Conservation (phyloP, 2,888 invertebrate genomes). For the Mythimna loreyi region DNA sequence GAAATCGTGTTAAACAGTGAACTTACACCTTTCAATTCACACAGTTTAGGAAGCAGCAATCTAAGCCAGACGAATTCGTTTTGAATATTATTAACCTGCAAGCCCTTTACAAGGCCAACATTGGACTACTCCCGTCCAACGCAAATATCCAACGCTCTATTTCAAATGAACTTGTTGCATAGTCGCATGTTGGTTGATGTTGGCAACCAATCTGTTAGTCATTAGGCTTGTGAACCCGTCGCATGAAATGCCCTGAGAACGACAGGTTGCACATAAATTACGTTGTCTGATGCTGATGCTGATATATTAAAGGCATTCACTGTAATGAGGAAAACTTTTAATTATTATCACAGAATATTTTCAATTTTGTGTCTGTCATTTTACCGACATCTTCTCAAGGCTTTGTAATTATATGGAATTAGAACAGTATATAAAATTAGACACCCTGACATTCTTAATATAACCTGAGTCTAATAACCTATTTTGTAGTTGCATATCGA, state of each 20-base stretch:
- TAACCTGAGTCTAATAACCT: background rate
- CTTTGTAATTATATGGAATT: too few relatives aligned
- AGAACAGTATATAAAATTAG: too few relatives aligned
- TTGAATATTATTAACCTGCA: slow-evolving; percentile 37
- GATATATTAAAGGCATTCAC: slow-evolving; percentile 35
- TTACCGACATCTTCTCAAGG: background rate
- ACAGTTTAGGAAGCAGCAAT: slow-evolving; percentile 3
- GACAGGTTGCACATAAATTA: slow-evolving; percentile 49
- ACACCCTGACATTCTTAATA: too few relatives aligned
- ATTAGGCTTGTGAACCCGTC: slow-evolving; percentile 46
- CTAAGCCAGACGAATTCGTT: slow-evolving; percentile 6
- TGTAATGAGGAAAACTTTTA: slow-evolving; percentile 1
- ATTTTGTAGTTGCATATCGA: background rate
- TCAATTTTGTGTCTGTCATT: background rate
- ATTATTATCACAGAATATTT: background rate
- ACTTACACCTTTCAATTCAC: background rate
- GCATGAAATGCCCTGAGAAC: slow-evolving; percentile 64
- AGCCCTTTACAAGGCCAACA: slow-evolving; percentile 22
- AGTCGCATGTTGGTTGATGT: slow-evolving; percentile 28
- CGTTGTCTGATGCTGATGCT: slow-evolving; percentile 22
- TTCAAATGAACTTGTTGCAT: slow-evolving; percentile 17
- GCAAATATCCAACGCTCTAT: slow-evolving; percentile 9
- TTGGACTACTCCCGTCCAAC: slow-evolving; percentile 10
- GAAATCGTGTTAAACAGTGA: background rate
- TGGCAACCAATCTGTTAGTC: slow-evolving; percentile 44